These are phyloP conservation scores for Chrysotoxum bicinctum DNA, from an alignment of 2,888 invertebrate genomes.

Conservation along the genomic window DNA sequence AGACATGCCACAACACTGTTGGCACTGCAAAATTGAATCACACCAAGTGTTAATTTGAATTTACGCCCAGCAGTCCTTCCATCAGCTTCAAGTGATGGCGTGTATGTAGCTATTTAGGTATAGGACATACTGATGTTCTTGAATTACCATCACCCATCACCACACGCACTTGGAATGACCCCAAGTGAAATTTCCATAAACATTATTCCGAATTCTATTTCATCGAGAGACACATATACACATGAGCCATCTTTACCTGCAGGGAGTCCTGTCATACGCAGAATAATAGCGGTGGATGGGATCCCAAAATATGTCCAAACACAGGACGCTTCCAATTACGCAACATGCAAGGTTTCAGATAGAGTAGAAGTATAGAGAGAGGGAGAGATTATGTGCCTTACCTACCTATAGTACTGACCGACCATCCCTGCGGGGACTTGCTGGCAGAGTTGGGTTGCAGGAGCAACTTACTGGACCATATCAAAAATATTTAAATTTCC, in stretches of 20 bases:
- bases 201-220: constrained; percentile 48
- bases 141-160: constrained; percentile 5
- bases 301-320: constrained; percentile 9
- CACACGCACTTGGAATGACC: constrained; percentile 30
- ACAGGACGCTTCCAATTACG: constrained; percentile 57
- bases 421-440: background rate
- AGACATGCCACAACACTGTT: constrained; percentile 2
- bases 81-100: constrained; percentile 9
- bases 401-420: background rate
- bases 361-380: background rate
- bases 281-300: background rate
- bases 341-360: constrained; percentile 30
- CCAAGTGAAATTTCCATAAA: constrained; percentile 60
- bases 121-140: background rate
- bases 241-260: constrained; percentile 4
- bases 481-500: constrained; percentile 64
- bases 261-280: constrained; percentile 32
- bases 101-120: background rate
- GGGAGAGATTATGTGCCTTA: background rate
- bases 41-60: constrained; percentile 63
- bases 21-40: constrained; percentile 52
- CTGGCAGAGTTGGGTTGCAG: background rate
- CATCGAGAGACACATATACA: constrained; percentile 30
- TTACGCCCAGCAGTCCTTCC: constrained; percentile 20
- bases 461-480: constrained; percentile 13